Percentiles rank a stretch among this genome's conserved stretches.
Evolutionary conservation across 2,888 invertebrate genomes (phyloP).

Genomic region (Sarcophaga subvicina): DNA sequence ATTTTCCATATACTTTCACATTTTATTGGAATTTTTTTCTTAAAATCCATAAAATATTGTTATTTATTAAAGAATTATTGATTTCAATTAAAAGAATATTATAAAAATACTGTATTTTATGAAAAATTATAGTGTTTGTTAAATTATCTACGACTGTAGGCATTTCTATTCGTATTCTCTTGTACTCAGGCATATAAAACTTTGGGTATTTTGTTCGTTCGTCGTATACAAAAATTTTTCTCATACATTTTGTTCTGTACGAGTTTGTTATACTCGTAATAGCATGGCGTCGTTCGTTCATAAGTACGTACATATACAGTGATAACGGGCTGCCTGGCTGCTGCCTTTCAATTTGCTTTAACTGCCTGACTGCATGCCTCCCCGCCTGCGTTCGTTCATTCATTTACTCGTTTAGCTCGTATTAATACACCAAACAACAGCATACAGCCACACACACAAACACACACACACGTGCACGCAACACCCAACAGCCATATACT

Average conservation of each 20-base stretch:
- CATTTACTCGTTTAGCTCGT: slow-evolving; percentile 53
- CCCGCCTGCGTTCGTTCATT: slow-evolving; percentile 9
- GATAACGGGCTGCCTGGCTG: slow-evolving; percentile 58
- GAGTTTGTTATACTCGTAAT: slow-evolving; percentile 52
- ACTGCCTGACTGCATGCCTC: slow-evolving; percentile 27
- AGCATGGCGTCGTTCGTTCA: slow-evolving; percentile 54
- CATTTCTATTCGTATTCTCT: slow-evolving; percentile 50
- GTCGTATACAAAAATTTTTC: slow-evolving; percentile 40
- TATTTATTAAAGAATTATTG: not conserved
- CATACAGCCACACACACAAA: not conserved
- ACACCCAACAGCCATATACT: slow-evolving; percentile 13
- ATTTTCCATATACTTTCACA: not conserved
- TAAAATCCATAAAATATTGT: not conserved
- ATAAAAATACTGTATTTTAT: slow-evolving; percentile 8
- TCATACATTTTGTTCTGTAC: slow-evolving; percentile 61
- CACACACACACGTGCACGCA: not conserved
- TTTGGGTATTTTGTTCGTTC: slow-evolving; percentile 52
- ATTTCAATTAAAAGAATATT: not conserved
- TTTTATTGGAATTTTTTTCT: slow-evolving; percentile 4
- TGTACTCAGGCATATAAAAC: slow-evolving; percentile 16
- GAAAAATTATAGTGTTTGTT: not conserved
- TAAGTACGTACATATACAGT: slow-evolving; percentile 27
- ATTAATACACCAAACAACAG: slow-evolving; percentile 33
- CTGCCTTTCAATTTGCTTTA: slow-evolving; percentile 53
- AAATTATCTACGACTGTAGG: slow-evolving; percentile 45